phyloP scores from a whole-genome alignment of 2,113 vertebrate genomes.

The Pterophyllum scalare region DNA sequence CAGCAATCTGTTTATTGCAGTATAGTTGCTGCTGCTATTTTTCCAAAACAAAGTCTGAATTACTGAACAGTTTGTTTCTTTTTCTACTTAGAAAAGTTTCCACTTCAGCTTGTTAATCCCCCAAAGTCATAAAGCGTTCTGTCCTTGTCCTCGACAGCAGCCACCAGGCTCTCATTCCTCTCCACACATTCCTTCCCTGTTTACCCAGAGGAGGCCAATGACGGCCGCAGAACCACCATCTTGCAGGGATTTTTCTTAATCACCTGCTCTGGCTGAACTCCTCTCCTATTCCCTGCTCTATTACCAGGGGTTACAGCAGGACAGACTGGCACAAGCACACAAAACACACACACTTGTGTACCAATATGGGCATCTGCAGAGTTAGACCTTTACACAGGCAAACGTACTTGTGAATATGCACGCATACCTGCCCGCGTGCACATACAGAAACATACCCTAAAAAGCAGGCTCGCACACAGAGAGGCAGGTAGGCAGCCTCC shows the following conservation, averaged over 20 bases:
- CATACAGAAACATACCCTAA: background rate
- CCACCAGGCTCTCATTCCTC: constrained; percentile 64
- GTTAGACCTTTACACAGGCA: background rate
- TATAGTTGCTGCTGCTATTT: constrained; percentile 19
- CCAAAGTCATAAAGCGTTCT: constrained; percentile 70
- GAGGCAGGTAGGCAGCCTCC: constrained; percentile 57
- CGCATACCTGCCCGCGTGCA: background rate
- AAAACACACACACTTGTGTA: constrained; percentile 14
- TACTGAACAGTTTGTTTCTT: constrained; percentile 61
- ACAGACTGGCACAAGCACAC: constrained; percentile 41
- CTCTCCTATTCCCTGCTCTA: constrained; percentile 71
- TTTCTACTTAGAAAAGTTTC: constrained; percentile 74
- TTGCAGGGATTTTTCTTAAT: constrained; percentile 78
- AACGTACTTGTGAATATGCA: background rate
- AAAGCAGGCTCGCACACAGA: background rate
- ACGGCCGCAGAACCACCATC: constrained; percentile 80
- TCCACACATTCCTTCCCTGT: constrained; percentile 60
- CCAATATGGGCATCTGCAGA: constrained; percentile 32
- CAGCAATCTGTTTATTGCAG: constrained; percentile 20
- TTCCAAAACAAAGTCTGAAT: constrained; percentile 29
- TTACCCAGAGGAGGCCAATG: constrained; percentile 85
- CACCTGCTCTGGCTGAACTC: constrained; percentile 70
- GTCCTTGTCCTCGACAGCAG: constrained; percentile 73
- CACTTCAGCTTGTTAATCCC: constrained; percentile 73
- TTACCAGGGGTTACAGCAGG: constrained; percentile 65